Evolutionary conservation across 2,113 vertebrate species (phyloP), one percentile per base, ranked within the genome.

Genomic region (Psittacula cyanocephala): DNA sequence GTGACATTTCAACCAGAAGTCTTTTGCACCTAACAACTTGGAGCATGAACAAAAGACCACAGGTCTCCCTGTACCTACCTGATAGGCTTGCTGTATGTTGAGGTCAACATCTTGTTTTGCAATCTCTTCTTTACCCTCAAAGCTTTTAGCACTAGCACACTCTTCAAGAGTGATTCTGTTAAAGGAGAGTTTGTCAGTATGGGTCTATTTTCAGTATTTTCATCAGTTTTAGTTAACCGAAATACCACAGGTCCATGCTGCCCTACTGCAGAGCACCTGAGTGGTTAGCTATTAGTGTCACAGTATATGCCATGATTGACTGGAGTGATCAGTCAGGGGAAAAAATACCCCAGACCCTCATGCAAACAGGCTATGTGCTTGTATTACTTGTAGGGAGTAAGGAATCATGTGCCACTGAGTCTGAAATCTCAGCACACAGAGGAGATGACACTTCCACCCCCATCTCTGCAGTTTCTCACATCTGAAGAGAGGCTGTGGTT

Each of bases 391-490:
- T 10, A 81, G 57, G 44, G 86, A 79, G 47, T 27, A 84, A 93
- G 77, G 80, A 91, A 86, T 92, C 88, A 79, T 88, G 72, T 95
- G 77, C 72, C 81, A 91, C 47, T 23, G 53, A 46, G 74, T 78
- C 37, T 63, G 67, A 87, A 95, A 64, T 63, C 83, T 93, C 67
- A 87, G 14, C 28, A 3, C 46, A 29, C 44, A 4, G 5, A 85
- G 59, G 31, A 86, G 69, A 79, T 93, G 89, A 93, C 83, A 91
- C 33, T 80, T 74, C 86, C 89, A 64, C 87, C 82, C 80, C 87
- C 93, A 27, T 65, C 81, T 35, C 83, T 79, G 59, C 57, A 71
- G 2, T 69, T 92, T 47, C 50, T 69, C 52, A 33, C 63, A 83
- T 80, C 49, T 84, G 70, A 96, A 83, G 65, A 31, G 17, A 76